These are phyloP conservation scores for Odontamblyopus lacepedii DNA, from an alignment of 2,797 vertebrate genomes.

Conservation along the genomic window DNA sequence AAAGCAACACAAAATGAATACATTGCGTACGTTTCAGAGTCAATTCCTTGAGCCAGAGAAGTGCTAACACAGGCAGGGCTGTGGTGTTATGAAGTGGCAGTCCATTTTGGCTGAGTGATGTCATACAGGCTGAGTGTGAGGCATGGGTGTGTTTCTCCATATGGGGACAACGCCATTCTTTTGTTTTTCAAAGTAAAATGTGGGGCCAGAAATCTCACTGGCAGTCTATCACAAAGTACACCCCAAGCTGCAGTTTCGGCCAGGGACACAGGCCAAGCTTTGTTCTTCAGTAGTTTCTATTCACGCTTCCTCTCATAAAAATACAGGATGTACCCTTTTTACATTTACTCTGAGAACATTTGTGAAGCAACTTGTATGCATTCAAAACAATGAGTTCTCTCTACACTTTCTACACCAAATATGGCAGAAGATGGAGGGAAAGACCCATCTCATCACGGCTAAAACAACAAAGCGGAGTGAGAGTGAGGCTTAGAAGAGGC, in stretches of 20 bases:
- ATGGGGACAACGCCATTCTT: conserved; percentile 68
- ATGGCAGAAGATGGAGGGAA: too few relatives aligned
- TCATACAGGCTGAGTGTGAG: conserved; percentile 73
- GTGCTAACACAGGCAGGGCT: conserved; percentile 64
- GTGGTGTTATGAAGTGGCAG: conserved; percentile 71
- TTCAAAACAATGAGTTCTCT: background rate
- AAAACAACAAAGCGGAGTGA: too few relatives aligned
- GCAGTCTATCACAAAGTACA: conserved; percentile 64
- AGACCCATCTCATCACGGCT: too few relatives aligned
- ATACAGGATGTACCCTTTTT: conserved; percentile 45
- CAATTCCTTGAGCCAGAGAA: conserved; percentile 64
- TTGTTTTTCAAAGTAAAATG: conserved; percentile 73
- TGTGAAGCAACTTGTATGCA: background rate
- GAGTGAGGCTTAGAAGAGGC: too few relatives aligned
- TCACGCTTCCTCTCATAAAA: conserved; percentile 34
- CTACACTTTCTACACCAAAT: too few relatives aligned
- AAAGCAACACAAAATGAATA: conserved; percentile 62
- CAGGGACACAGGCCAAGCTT: conserved; percentile 56
- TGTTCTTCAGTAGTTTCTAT: conserved; percentile 35
- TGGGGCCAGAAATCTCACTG: conserved; percentile 56
- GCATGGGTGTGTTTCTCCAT: conserved; percentile 68
- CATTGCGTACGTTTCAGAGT: conserved; percentile 63
- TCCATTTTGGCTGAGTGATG: conserved; percentile 80
- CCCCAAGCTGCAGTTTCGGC: conserved; percentile 58
- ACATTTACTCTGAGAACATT: conserved; percentile 1